Evolutionary conservation across 92 coral and sea anemone genomes (phyloP), one percentile per base, ranked within the genome.

Genomic region (Paragorgia papillata): DNA sequence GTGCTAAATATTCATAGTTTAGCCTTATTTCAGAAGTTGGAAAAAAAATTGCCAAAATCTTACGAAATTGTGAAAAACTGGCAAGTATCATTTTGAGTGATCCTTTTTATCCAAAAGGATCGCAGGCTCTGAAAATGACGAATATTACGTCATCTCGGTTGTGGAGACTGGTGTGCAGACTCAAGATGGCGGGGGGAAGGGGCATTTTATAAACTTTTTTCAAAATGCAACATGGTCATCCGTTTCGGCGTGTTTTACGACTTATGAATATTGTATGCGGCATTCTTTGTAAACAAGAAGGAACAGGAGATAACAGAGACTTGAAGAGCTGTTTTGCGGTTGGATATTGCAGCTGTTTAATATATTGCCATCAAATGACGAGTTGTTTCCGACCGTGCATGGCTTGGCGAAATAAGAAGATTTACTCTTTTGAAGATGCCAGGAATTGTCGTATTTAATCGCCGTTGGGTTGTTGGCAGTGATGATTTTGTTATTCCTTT

Each of bases 401-500:
- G 30, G 62, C 62, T 56, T 14, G 1, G 2, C 30, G 22, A 12
- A 17, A 56, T 4, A 28, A 1, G 18, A 22, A 17, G 29, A 22
- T 22, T 46, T 6, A 15, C 22, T 3, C 13, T 22, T 56, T 14
- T 6, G 37, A 35, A 73, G 25, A 93, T 94, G 98, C 98, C 98
- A 50, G 98, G 98, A 40, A 94, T 94, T 71, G 92, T 94, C 20
- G 98, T 94, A 10, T 94, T 94, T 80, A 84, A 86, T 54, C 84
- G 98, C 30, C 89, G 98, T 54, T 94, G 98, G 98, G 92, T 94
- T 87, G 95, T 91, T 26, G 98, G 95, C 20, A 94, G 98, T 49
- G 98, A 94, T 83, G 98, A 94, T 65, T 94, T 94, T 54, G 98
- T 94, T 25, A 94, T 94, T 65, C 98, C 98, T 1, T 94, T 94